Percentiles rank a stretch among this genome's conserved stretches.
Conservation (phyloP, 2,113 vertebrate genomes). For the Hippocampus comes region DNA sequence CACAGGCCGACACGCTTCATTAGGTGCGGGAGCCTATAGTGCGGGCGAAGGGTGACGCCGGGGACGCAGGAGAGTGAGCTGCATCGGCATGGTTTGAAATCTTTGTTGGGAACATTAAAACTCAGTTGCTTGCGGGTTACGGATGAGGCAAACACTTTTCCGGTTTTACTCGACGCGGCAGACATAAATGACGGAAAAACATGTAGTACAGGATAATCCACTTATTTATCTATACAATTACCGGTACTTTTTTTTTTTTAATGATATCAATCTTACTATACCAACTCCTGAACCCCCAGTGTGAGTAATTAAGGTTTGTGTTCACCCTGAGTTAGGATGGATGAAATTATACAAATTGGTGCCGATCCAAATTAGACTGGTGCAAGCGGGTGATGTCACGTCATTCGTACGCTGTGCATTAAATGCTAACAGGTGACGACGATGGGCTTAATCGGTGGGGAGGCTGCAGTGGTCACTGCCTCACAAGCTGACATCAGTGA, state of each 20-base stretch:
- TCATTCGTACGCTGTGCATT: not conserved
- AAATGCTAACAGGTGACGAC: too few species aligned
- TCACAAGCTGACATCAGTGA: slow-evolving; percentile 14
- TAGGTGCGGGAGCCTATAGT: slow-evolving; percentile 34
- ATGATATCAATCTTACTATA: too few species aligned
- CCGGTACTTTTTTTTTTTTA: too few species aligned
- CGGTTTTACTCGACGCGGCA: slow-evolving; percentile 16
- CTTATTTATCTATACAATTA: too few species aligned
- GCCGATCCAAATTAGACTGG: too few species aligned
- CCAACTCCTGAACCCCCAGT: too few species aligned
- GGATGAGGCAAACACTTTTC: slow-evolving; percentile 34
- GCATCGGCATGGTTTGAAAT: not conserved
- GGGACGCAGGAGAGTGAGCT: slow-evolving; percentile 19
- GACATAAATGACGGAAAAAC: slow-evolving; percentile 44
- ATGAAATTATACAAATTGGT: too few species aligned
- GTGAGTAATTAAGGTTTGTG: too few species aligned
- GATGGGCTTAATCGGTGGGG: too few species aligned
- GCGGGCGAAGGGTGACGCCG: slow-evolving; percentile 39
- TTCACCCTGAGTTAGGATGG: too few species aligned
- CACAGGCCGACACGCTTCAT: slow-evolving; percentile 52
- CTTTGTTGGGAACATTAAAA: not conserved
- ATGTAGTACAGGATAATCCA: too few species aligned
- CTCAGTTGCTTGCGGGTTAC: not conserved
- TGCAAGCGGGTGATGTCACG: not conserved
- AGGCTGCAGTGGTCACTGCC: not conserved